Base-by-base conservation (phyloP, 2,888 invertebrate species). In the Pachliopta kotzebuea region DNA sequence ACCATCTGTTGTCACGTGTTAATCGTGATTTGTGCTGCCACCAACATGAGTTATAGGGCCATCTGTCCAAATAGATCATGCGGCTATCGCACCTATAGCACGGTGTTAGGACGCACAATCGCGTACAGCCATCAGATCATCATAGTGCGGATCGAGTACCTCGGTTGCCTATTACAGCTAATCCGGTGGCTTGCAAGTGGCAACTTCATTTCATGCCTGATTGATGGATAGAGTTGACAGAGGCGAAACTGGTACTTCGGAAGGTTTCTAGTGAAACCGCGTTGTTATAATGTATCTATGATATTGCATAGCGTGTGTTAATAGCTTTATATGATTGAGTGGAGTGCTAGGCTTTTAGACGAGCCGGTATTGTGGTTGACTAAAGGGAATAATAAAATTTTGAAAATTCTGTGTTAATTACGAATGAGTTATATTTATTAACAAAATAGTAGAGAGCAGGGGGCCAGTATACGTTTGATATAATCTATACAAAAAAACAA, bases 211-310 rank as follows among this genome's bases (percentile, higher is more conserved):
- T 76, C 74, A 72, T 75, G 73, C 68, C 71, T 79, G 86, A 87
- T 86, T 87, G 88, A 89, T 88, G 77, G 80, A 88, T 83, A 72
- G 75, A 68, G 72, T 78, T 37, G 85, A 84, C 85, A 82, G 73
- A 66, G 69, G 76, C 80, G 74, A 78, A 77, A 79, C 84, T 80
- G 81, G 84, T 81, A 82, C 82, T 76, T 71, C 73, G 77, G 78
- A 78, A 76, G 79, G 79, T 81, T 83, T 82, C 82, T 81, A 81
- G 79, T 79, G 80, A 83, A 83, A 84, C 78, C 61, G 67, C 66
- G 65, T 55, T 63, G 68, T 68, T 71, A 68, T 69, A 65, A 69
- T 63, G 67, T 65, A 62, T 54, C 61, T 58, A 26, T 54, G 61
- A 61, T 53, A 67, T 64, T 56, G 66, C 58, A 55, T 58, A 37